A percentile compares a stretch with the other conserved stretches of the same genome.
These are phyloP conservation scores for Hemistola chrysoprasaria DNA, from an alignment of 2,888 invertebrate species.

Conservation along the genomic window DNA sequence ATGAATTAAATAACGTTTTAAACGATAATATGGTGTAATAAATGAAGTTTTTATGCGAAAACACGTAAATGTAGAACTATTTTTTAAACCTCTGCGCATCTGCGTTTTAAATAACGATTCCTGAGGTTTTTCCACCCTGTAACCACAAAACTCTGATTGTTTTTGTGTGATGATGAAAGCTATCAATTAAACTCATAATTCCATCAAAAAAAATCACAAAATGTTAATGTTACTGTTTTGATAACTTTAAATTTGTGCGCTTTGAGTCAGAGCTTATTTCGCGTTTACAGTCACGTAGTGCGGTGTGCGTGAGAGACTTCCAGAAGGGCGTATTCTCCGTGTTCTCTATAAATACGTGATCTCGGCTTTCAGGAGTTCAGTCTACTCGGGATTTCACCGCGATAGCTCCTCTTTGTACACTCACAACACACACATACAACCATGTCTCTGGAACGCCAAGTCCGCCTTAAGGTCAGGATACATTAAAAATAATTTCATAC, in stretches of 20 bases:
- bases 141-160: too few species aligned
- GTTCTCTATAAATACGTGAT: constrained; percentile 73
- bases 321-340: constrained; percentile 73
- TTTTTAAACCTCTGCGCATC: too few species aligned
- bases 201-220: constrained; percentile 15
- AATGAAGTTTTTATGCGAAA: too few species aligned
- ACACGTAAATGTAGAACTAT: too few species aligned
- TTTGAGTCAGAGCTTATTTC: constrained; percentile 28
- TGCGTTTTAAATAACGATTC: too few species aligned
- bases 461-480: constrained; percentile 90
- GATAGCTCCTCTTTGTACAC: constrained; percentile 52
- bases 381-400: constrained; percentile 66
- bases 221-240: constrained; percentile 20
- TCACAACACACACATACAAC: constrained; percentile 53
- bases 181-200: constrained; percentile 7
- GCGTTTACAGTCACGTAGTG: constrained; percentile 25
- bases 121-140: too few species aligned
- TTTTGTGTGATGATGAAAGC: constrained; percentile 2
- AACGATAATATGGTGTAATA: too few species aligned
- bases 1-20: too few species aligned
- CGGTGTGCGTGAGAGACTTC: constrained; percentile 63
- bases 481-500: constrained; percentile 10
- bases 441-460: constrained; percentile 97
- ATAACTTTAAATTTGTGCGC: constrained; percentile 17
- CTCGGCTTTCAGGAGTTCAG: constrained; percentile 74